Base-by-base conservation (phyloP, 1,140 invertebrate genomes). In the Tetramorium simillimum region DNA sequence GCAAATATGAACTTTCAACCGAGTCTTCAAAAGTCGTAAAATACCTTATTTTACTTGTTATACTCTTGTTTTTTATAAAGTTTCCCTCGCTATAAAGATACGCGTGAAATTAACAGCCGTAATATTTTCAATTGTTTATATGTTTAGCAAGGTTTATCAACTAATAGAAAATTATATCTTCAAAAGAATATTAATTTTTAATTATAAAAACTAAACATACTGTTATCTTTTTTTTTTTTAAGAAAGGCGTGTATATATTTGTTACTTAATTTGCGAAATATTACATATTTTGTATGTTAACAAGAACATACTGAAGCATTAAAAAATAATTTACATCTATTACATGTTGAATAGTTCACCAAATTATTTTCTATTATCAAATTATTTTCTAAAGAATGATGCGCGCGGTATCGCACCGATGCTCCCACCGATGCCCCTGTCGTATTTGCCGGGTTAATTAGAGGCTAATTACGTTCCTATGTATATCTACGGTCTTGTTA, bases 401-500 rank as follows among this genome's bases (percentile, higher is more conserved):
- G 37, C 37, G 14, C 73, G 46, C 9, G 56, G 1, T 77, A 76
- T 60, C 58, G 33, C 46, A 28, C 28, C 28, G 72, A 53, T 78
- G 46, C 58, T 46, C 40, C 16, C 58, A 37, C 56, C 58, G n/a
- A 75, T 51, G 49, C n/a, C 28, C 49, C 65, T 49, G 18, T 62
- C 16, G 63, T 80, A 85, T 85, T 81, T 43, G 63, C 76, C 14
- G n/a, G 65, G 77, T 81, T 86, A 80, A 86, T 86, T 86, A 86
- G 51, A 16, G 77, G 49, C 63, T 86, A 86, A 86, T 86, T 69
- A 86, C 76, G 65, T 81, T 81, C 63, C 28, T 51, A 67, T 69
- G 73, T 85, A 60, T 77, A 46, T 78, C 60, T 81, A 51, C 82
- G 60, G 72, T 78, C 84, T 81, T 76, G 75, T 85, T 67, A 78